Conservation (phyloP, 2,888 invertebrate genomes). For the Bedellia somnulentella region DNA sequence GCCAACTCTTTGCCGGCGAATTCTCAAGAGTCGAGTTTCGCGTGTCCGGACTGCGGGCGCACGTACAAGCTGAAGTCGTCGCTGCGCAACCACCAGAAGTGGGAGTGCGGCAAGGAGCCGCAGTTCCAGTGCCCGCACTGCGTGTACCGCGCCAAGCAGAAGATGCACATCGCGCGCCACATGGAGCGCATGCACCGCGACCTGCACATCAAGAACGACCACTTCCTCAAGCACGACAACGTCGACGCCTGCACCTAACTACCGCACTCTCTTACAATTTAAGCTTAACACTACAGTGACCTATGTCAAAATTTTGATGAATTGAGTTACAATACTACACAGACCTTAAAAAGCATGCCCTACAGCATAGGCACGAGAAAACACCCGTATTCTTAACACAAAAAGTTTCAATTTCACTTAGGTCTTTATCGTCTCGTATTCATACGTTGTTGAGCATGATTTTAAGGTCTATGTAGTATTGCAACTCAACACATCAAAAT, state of each 20-base stretch:
- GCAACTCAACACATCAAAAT: no score
- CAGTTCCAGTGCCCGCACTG: constrained; percentile 83
- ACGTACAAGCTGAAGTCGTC: constrained; percentile 87
- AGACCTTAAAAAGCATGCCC: no score
- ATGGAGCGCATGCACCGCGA: constrained; percentile 83
- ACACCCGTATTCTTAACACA: no score
- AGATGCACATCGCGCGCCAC: constrained; percentile 82
- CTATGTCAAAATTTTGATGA: no score
- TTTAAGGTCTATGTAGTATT: no score
- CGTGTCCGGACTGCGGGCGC: constrained; percentile 80
- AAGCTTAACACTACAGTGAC: no score
- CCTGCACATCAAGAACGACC: constrained; percentile 54
- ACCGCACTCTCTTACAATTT: constrained; percentile 6
- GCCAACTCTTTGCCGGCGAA: constrained; percentile 25
- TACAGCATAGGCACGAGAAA: no score
- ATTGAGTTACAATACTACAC: no score
- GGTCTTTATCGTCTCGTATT: no score
- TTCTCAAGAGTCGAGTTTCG: constrained; percentile 64
- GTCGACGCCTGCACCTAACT: constrained; percentile 53
- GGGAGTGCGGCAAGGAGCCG: constrained; percentile 85
- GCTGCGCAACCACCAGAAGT: constrained; percentile 79
- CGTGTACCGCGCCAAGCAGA: constrained; percentile 81
- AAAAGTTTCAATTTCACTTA: no score
- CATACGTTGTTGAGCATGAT: no score
- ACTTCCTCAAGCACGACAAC: constrained; percentile 52